phyloP scores from a whole-genome alignment of 2,888 invertebrate species.

The Drosophila diplacantha region DNA sequence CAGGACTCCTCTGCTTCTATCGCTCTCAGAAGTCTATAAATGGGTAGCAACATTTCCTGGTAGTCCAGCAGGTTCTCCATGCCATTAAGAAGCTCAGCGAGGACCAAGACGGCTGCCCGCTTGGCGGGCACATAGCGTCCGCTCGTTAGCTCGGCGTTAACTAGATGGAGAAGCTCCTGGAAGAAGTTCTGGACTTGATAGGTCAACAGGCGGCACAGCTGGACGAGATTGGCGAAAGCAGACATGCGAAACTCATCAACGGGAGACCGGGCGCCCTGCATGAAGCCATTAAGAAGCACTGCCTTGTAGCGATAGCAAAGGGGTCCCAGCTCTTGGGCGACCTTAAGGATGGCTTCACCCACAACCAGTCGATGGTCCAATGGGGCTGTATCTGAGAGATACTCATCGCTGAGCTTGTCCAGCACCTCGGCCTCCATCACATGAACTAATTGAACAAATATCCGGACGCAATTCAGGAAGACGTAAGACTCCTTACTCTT shows the following conservation, averaged over 20 bases:
- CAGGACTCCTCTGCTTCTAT: slow-evolving; percentile 64
- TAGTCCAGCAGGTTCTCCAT: slow-evolving; percentile 76
- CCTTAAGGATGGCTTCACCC: slow-evolving; percentile 76
- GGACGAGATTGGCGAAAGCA: slow-evolving; percentile 75
- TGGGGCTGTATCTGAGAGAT: slow-evolving; percentile 65
- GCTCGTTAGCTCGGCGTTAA: slow-evolving; percentile 67
- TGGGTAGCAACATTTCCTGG: slow-evolving; percentile 75
- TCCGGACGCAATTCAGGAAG: slow-evolving; percentile 76
- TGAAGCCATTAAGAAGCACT: slow-evolving; percentile 73
- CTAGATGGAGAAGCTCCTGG: slow-evolving; percentile 71
- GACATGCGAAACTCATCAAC: slow-evolving; percentile 76
- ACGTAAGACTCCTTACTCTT: slow-evolving; percentile 76
- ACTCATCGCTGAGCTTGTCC: slow-evolving; percentile 75
- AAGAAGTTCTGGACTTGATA: slow-evolving; percentile 77
- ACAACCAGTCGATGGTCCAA: slow-evolving; percentile 75
- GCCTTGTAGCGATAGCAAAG: slow-evolving; percentile 75
- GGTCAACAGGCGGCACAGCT: slow-evolving; percentile 72
- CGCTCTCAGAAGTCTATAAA: slow-evolving; percentile 72
- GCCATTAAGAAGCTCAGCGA: slow-evolving; percentile 74
- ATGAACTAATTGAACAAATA: slow-evolving; percentile 72
- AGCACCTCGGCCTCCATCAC: slow-evolving; percentile 74
- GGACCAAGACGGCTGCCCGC: slow-evolving; percentile 74
- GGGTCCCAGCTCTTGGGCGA: slow-evolving; percentile 72
- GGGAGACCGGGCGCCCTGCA: slow-evolving; percentile 70
- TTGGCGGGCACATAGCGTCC: slow-evolving; percentile 75